Base-by-base conservation (phyloP, 2,113 vertebrate genomes). In the Sylvilagus bachmani region DNA sequence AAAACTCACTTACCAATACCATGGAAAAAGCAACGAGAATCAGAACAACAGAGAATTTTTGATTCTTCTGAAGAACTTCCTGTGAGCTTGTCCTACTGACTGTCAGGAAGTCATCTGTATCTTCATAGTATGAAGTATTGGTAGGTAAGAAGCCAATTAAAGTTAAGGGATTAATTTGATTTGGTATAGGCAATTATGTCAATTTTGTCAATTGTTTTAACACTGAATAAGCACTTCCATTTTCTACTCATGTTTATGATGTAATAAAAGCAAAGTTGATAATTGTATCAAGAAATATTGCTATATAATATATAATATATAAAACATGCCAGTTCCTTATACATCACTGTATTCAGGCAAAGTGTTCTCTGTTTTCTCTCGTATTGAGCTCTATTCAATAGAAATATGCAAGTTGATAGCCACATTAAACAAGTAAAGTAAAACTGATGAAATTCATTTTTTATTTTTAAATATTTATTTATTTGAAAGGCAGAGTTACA, bases 341-440 rank as follows among this genome's bases (percentile, higher is more conserved):
- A 6, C 6, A 78, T 75, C 25, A n/a, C 86, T 91, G 91, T 71
- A 55, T 80, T 62, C 36, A 66, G n/a, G 31, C 33, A 93, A 87
- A 66, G 8, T 6, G 44, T 55, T 90, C 69, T 91, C 58, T 90
- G 4, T 82, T 82, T 82, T 25, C 81, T 74, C 16, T 64, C 4
- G 9, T 86, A 77, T 67, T 21, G 53, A 58, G 27, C 11, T 53
- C 61, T 62, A 22, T 83, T 86, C 38, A 25, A 58, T 44, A 70
- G 44, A 90, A 83, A 44, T 38, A 19, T 81, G 71, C 49, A 33
- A 77, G 27, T 2, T 21, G 58, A 19, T 69, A 82, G 21, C 21
- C 58, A 71, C n/a, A 33, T 77, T 78, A 29, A 44, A 78, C 2
- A 29, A 69, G 22, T 69, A 64, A 73, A 83, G 49, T 75, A 3